A percentile compares a stretch with the other conserved stretches of the same genome.
Evolutionary conservation across 2,888 invertebrate species (phyloP).

Genomic region (Eretmocerus hayati): DNA sequence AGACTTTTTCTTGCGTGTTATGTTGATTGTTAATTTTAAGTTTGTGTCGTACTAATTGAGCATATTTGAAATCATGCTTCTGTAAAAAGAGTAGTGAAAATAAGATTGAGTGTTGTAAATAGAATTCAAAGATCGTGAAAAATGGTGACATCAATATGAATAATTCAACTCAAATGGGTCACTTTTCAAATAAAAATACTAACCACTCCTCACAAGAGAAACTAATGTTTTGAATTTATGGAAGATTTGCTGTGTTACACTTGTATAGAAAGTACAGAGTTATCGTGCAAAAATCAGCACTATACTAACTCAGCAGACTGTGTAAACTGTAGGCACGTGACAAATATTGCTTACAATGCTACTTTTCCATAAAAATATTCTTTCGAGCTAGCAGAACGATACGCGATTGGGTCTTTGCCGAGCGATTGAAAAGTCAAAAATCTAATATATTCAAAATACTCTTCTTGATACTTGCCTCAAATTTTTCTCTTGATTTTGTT

Average conservation of each 20-base stretch:
- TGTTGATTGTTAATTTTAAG: slow-evolving; percentile 15
- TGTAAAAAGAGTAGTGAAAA: slow-evolving; percentile 16
- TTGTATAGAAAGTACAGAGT: slow-evolving; percentile 19
- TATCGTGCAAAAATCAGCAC: slow-evolving; percentile 18
- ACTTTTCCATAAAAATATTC: too few species aligned
- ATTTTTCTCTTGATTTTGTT: too few species aligned
- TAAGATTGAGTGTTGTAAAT: slow-evolving; percentile 19
- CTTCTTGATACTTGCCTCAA: slow-evolving; percentile 15
- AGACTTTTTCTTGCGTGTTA: slow-evolving; percentile 13
- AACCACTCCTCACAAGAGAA: slow-evolving; percentile 24
- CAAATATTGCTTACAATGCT: slow-evolving; percentile 19
- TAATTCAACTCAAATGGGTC: slow-evolving; percentile 23
- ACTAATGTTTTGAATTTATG: slow-evolving; percentile 23
- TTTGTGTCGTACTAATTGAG: slow-evolving; percentile 7
- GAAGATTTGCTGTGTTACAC: slow-evolving; percentile 23
- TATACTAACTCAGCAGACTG: too few species aligned
- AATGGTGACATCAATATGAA: too few species aligned
- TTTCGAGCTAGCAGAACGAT: too few species aligned
- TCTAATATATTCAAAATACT: slow-evolving; percentile 19
- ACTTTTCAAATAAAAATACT: slow-evolving; percentile 25
- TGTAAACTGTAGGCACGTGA: slow-evolving; percentile 13
- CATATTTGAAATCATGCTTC: slow-evolving; percentile 14
- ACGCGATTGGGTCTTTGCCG: too few species aligned
- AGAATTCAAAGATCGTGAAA: too few species aligned
- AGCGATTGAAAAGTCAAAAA: slow-evolving; percentile 13